Evolutionary conservation across 2,888 invertebrate species (phyloP).

Genomic region (Hypselothyrea guttata): DNA sequence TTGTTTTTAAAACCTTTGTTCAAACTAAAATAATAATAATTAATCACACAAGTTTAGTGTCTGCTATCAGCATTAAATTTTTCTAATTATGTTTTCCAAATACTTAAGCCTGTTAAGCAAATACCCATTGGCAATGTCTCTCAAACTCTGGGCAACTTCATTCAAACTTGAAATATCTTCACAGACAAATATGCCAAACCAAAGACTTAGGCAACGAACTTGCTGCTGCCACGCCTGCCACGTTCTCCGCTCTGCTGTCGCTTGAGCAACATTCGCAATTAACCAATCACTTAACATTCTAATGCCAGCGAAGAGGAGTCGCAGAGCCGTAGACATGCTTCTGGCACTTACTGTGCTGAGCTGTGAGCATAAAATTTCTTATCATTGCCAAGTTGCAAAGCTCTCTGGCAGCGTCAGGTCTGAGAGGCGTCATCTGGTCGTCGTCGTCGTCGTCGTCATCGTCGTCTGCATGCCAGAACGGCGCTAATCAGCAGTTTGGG

Average conservation of each 20-base stretch:
- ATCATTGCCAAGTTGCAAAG: constrained; percentile 17
- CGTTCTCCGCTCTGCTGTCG: not conserved
- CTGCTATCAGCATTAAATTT: too few relatives aligned
- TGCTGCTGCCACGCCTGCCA: constrained; percentile 3
- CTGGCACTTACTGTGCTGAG: too few relatives aligned
- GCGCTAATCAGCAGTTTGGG: constrained; percentile 59
- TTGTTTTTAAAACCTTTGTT: too few relatives aligned
- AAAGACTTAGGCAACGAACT: constrained; percentile 64
- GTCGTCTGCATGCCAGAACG: constrained; percentile 35
- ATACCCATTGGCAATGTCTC: too few relatives aligned
- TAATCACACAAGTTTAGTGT: too few relatives aligned
- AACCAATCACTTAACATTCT: constrained; percentile 74
- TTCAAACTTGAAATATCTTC: too few relatives aligned
- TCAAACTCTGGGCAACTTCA: too few relatives aligned
- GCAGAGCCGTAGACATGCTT: not conserved
- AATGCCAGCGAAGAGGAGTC: constrained; percentile 36
- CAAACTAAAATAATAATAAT: too few relatives aligned
- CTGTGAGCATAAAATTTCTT: constrained; percentile 17
- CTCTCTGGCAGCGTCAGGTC: constrained; percentile 20
- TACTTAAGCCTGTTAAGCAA: too few relatives aligned
- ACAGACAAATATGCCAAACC: constrained; percentile 21
- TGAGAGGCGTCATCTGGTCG: constrained; percentile 42
- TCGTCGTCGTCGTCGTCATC: constrained; percentile 2
- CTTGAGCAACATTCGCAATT: constrained; percentile 49
- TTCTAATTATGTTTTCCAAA: too few relatives aligned